Conservation (phyloP, 1,140 invertebrate species). For the Sminthurides bifidus region DNA sequence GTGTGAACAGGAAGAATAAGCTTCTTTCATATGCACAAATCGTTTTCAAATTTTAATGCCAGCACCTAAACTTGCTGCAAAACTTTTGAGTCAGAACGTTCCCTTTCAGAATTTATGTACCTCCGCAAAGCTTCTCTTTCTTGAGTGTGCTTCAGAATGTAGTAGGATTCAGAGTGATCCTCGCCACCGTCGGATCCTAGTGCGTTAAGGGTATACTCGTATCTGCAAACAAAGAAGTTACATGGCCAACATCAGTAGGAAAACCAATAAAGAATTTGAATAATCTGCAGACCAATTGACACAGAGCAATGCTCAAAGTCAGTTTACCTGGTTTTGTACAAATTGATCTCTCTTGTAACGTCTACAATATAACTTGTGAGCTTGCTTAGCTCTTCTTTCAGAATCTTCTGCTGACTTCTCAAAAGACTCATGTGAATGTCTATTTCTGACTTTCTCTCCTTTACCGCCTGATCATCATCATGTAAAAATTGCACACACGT, state of each 20-base stretch:
- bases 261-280: background rate
- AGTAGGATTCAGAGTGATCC: slow-evolving; percentile 49
- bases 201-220: slow-evolving; percentile 33
- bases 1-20: slow-evolving; percentile 38
- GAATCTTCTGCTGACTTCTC: slow-evolving; percentile 40
- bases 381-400: slow-evolving; percentile 46
- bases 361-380: slow-evolving; percentile 44
- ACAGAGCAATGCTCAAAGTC: background rate
- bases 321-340: slow-evolving; percentile 43
- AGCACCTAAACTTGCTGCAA: background rate
- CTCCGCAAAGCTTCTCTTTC: slow-evolving; percentile 14
- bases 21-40: background rate
- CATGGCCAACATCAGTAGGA: too few species aligned
- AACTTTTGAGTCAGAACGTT: too few species aligned
- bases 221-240: slow-evolving; percentile 12
- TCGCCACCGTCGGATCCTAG: slow-evolving; percentile 37
- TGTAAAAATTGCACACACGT: background rate
- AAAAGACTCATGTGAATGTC: slow-evolving; percentile 16
- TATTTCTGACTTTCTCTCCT: slow-evolving; percentile 18
- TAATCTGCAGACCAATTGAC: background rate
- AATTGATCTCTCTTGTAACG: slow-evolving; percentile 45
- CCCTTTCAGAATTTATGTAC: too few species aligned
- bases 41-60: background rate
- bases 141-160: slow-evolving; percentile 47
- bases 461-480: slow-evolving; percentile 8